Evolutionary conservation across 1,140 invertebrate genomes (phyloP).

Genomic region (Dryas iulia): DNA sequence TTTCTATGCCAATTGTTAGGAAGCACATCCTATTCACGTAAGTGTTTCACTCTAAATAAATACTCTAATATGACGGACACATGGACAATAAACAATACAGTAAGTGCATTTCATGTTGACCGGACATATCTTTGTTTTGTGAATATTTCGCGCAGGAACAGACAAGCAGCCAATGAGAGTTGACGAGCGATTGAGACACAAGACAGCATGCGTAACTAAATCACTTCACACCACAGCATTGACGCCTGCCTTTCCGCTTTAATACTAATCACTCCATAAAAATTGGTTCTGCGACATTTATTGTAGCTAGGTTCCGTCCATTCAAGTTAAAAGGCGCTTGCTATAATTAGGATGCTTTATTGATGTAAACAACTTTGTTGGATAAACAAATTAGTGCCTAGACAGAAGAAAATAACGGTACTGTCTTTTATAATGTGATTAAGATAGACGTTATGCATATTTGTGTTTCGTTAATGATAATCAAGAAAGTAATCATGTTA

Average conservation of each 20-base stretch:
- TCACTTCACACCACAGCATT: no score
- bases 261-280: no score
- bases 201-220: no score
- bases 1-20: conserved; percentile 4
- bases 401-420: not conserved
- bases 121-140: no score
- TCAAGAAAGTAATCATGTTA: no score
- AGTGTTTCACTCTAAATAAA: not conserved
- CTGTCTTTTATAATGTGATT: not conserved
- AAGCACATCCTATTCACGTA: conserved; percentile 28
- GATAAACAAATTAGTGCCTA: not conserved
- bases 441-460: not conserved
- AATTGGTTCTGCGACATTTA: no score
- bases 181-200: no score
- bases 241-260: no score
- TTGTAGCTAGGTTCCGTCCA: no score
- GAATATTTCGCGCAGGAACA: not conserved
- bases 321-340: no score
- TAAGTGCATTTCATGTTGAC: no score
- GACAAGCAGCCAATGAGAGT: no score
- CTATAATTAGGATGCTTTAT: not conserved
- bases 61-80: not conserved
- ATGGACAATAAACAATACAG: not conserved
- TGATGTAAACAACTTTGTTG: not conserved
- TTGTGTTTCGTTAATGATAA: not conserved